Conservation (phyloP, 2,113 vertebrate species). For the Burhinus oedicnemus region DNA sequence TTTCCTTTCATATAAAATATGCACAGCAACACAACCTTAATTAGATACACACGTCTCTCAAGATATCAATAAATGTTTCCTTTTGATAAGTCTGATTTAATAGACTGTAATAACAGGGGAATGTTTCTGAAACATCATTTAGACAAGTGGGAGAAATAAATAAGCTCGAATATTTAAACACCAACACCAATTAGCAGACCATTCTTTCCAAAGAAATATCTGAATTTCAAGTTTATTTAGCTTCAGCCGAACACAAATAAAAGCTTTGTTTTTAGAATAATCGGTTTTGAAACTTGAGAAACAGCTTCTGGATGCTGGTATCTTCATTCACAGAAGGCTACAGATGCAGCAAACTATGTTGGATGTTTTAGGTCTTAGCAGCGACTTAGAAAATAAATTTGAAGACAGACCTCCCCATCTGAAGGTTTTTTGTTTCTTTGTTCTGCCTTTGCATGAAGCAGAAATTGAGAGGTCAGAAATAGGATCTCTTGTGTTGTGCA, state of each 20-base stretch:
- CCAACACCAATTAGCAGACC: conserved; percentile 67
- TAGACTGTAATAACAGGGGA: conserved; percentile 61
- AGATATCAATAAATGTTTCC: conserved; percentile 76
- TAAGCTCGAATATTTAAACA: conserved; percentile 67
- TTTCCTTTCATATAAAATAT: conserved; percentile 66
- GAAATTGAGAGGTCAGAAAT: neutral
- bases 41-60: conserved; percentile 66
- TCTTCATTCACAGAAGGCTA: neutral
- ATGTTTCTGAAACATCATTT: conserved; percentile 62
- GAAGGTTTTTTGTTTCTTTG: neutral
- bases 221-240: conserved; percentile 56
- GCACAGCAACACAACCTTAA: conserved; percentile 60
- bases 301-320: neutral
- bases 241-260: conserved; percentile 19
- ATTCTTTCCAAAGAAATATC: conserved; percentile 50
- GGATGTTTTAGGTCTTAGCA: neutral
- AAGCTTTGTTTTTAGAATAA: neutral
- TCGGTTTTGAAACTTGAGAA: neutral
- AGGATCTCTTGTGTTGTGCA: neutral
- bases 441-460: neutral
- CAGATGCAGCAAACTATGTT: neutral
- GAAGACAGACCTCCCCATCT: neutral
- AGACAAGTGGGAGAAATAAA: conserved; percentile 68
- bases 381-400: neutral
- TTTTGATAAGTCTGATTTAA: conserved; percentile 73